Percentiles rank a stretch among this genome's conserved stretches.
Evolutionary conservation across 1,140 invertebrate species (phyloP).

Genomic region (Melipona quadrifasciata): DNA sequence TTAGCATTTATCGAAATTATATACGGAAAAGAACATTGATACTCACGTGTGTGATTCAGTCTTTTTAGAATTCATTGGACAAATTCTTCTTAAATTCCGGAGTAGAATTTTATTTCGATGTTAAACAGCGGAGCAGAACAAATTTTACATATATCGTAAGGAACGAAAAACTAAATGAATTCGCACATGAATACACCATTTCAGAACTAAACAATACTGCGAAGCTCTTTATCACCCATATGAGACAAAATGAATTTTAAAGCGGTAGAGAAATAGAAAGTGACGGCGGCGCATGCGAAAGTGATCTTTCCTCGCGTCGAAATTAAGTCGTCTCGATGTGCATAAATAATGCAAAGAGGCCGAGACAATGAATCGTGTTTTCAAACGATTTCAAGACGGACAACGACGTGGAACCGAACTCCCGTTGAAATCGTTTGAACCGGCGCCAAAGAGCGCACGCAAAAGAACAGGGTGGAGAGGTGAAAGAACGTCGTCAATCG

Average conservation of each 20-base stretch:
- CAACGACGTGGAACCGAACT: constrained; percentile 1
- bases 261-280: not conserved
- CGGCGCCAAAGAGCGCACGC: constrained; percentile 41
- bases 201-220: not conserved
- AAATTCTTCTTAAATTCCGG: too few species aligned
- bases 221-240: not conserved
- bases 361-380: constrained; percentile 34
- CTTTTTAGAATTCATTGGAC: too few species aligned
- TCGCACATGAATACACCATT: not conserved
- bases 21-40: too few species aligned
- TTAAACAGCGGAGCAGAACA: too few species aligned
- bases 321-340: not conserved
- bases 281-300: not conserved
- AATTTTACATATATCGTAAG: too few species aligned
- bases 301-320: constrained; percentile 6
- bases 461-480: constrained; percentile 6
- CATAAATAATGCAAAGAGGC: not conserved
- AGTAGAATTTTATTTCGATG: too few species aligned
- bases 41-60: too few species aligned
- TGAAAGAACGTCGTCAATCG: constrained; percentile 31
- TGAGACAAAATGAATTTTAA: not conserved
- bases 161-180: too few species aligned
- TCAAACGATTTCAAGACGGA: not conserved
- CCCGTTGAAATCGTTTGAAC: constrained; percentile 39
- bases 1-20: too few species aligned